Evolutionary conservation across 2,113 vertebrate species (phyloP).

Genomic region (Lutjanus erythropterus): DNA sequence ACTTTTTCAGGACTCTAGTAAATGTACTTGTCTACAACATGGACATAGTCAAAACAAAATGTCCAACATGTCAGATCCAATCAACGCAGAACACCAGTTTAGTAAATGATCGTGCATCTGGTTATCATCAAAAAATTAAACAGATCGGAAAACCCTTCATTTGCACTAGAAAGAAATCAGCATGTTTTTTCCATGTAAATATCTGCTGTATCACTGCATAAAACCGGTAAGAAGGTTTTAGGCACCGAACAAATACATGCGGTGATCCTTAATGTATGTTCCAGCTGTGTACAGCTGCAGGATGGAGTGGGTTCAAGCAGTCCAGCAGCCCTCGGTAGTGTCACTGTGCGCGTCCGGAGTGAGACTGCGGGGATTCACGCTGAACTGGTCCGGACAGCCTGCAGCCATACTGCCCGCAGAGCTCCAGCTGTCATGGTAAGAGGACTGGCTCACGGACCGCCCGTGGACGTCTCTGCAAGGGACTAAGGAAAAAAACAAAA

Average conservation of each 20-base stretch:
- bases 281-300: neutral
- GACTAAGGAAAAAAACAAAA: slow-evolving; percentile 58
- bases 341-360: slow-evolving; percentile 25
- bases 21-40: too few relatives aligned
- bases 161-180: too few relatives aligned
- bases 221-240: neutral
- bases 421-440: slow-evolving; percentile 60
- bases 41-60: neutral
- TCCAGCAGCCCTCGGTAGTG: slow-evolving; percentile 16
- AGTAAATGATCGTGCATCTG: neutral
- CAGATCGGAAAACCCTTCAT: neutral
- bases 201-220: neutral
- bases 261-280: neutral
- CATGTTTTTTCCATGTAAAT: neutral
- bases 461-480: slow-evolving; percentile 68
- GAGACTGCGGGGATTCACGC: slow-evolving; percentile 37
- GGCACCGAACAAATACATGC: neutral
- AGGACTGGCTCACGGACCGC: slow-evolving; percentile 58
- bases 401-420: neutral
- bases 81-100: neutral
- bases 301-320: neutral
- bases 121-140: neutral
- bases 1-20: too few relatives aligned
- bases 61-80: neutral
- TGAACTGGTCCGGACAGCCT: neutral